These are phyloP conservation scores for Leptodirus hochenwartii DNA, from an alignment of 2,888 invertebrate genomes.

Conservation along the genomic window DNA sequence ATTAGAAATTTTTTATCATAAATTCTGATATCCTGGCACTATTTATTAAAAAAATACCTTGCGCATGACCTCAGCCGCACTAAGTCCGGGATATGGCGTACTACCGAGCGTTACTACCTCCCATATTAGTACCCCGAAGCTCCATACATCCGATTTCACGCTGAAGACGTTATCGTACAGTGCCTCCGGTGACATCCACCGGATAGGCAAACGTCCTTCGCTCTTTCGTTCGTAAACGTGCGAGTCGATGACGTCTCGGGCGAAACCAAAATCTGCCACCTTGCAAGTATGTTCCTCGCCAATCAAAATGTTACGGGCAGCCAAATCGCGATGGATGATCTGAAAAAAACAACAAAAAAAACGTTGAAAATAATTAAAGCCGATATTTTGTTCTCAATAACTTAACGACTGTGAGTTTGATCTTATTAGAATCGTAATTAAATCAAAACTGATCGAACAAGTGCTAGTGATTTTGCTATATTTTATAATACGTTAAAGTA, in stretches of 20 bases:
- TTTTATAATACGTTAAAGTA: too few species aligned
- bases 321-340: constrained; percentile 81
- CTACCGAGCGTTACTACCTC: constrained; percentile 91
- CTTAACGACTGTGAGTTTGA: too few species aligned
- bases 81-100: constrained; percentile 86
- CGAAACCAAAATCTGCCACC: constrained; percentile 89
- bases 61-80: constrained; percentile 80
- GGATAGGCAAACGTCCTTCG: constrained; percentile 44
- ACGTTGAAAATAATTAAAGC: neutral
- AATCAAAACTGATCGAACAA: too few species aligned
- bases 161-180: constrained; percentile 88
- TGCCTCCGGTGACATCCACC: constrained; percentile 96
- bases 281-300: constrained; percentile 77
- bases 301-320: constrained; percentile 75
- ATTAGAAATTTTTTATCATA: too few species aligned
- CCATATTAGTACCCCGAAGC: constrained; percentile 89
- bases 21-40: too few species aligned
- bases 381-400: neutral
- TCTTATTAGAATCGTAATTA: too few species aligned
- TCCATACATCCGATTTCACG: constrained; percentile 89
- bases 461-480: too few species aligned
- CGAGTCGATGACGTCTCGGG: constrained; percentile 74
- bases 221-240: constrained; percentile 78
- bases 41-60: constrained; percentile 36
- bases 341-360: constrained; percentile 23